Conservation (phyloP, 2,113 vertebrate species). For the Notarius quadriscutis region DNA sequence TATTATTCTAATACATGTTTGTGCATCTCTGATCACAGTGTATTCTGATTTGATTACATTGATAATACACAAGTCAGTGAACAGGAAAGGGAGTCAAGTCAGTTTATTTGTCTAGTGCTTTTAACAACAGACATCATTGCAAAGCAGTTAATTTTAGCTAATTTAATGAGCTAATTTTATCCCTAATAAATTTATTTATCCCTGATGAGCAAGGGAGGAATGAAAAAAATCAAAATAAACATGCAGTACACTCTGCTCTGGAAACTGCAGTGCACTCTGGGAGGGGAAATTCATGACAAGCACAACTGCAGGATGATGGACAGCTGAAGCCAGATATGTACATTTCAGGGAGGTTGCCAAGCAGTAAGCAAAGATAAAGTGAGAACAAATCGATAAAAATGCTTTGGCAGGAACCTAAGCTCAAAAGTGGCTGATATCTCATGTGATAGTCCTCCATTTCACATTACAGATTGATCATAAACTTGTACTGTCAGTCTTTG, state of each 20-base stretch:
- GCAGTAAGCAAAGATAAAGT: slow-evolving; percentile 29
- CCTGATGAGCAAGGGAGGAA: neutral
- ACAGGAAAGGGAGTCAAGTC: too few species aligned
- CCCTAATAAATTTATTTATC: too few species aligned
- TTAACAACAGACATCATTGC: too few species aligned
- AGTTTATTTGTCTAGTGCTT: too few species aligned
- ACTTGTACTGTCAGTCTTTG: slow-evolving; percentile 9
- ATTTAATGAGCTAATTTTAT: too few species aligned
- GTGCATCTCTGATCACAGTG: neutral
- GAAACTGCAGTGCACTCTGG: slow-evolving; percentile 11
- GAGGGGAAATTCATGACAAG: slow-evolving; percentile 15
- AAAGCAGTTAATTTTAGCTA: too few species aligned
- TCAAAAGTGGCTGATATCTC: neutral
- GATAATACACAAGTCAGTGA: neutral
- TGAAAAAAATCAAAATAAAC: neutral
- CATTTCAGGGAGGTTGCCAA: slow-evolving; percentile 28
- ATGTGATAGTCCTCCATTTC: slow-evolving; percentile 16
- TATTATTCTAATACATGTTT: neutral
- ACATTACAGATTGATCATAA: slow-evolving; percentile 19
- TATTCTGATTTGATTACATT: neutral
- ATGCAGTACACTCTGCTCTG: neutral
- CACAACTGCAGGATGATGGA: slow-evolving; percentile 14
- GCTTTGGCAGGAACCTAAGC: slow-evolving; percentile 13
- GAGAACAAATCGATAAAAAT: slow-evolving; percentile 31
- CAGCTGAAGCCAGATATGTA: slow-evolving; percentile 24